Evolutionary conservation across 2,797 vertebrate genomes (phyloP), one percentile per base, ranked within the genome.

Genomic region (Siniperca scherzeri): DNA sequence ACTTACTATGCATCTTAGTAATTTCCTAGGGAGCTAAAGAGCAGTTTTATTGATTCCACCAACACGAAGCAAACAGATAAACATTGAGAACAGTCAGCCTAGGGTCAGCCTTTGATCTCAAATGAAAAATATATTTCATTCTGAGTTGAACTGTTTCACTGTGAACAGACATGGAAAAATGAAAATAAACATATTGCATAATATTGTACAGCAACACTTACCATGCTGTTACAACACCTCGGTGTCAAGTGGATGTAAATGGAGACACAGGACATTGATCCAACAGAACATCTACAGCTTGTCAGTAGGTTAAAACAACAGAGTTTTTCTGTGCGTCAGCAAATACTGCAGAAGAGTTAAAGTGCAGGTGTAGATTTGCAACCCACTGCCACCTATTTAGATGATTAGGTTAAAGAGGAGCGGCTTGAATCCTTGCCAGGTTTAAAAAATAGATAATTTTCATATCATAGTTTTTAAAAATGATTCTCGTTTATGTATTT

Each of bases 1-100:
- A 85, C 86, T 87, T 65, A 79, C 14, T 25, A 70, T 71, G 77
- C 85, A 84, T 88, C 65, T 56, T 33, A 77, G 52, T 65, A 27
- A 72, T 69, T 78, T 77, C 57, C 66, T 44, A 76, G 73, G 57
- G 69, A 77, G 69, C 78, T 60, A 13, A 67, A 81, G 65, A 91
- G 78, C n/a, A 21, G 53, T 44, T 56, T 71, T 84, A 94, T 94
- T 78, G 90, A 94, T 93, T 89, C 4, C 11, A 64, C 53, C 4
- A 60, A 57, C 76, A 83, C 85, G 73, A 87, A 86, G 61, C 17
- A 59, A 69, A 52, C 36, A 10, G 33, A 74, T 55, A 50, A 30
- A 36, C 9, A 42, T 48, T 55, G 7, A 27, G 30, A 48, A 56
- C n/a, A 61, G 53, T 42, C 11, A 7, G 16, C 5, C 7, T 50